Evolutionary conservation across 2,797 vertebrate genomes (phyloP).

Genomic region (Lutjanus argentimaculatus): DNA sequence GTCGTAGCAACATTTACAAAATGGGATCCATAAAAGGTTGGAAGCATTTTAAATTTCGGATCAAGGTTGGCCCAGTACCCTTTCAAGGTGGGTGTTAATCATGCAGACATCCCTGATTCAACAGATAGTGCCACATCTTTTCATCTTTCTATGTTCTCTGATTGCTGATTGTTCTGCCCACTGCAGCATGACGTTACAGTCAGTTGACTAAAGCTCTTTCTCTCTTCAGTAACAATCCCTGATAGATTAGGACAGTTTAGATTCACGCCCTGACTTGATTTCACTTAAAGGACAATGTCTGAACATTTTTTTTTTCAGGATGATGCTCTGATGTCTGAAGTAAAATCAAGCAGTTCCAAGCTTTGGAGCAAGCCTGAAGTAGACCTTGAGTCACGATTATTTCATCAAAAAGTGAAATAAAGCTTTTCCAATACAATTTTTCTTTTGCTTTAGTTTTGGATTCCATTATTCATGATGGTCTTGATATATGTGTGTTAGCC

Average conservation of each 20-base stretch:
- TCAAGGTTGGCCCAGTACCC: background rate
- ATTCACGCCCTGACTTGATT: background rate
- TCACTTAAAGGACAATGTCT: background rate
- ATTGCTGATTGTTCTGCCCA: constrained; percentile 35
- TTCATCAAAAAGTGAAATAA: background rate
- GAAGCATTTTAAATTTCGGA: background rate
- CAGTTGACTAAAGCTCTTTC: constrained; percentile 8
- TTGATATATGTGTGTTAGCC: background rate
- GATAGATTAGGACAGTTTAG: background rate
- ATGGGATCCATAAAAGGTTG: background rate
- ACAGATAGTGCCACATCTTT: constrained; percentile 1
- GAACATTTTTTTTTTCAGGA: background rate
- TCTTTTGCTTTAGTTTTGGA: background rate
- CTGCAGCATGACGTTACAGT: constrained; percentile 6
- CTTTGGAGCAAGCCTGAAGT: background rate
- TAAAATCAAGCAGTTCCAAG: background rate
- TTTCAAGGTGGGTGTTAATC: constrained; percentile 23
- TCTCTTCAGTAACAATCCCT: background rate
- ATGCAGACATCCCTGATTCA: constrained; percentile 10
- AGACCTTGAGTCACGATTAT: background rate
- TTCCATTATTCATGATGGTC: constrained; percentile 11
- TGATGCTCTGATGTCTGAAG: background rate
- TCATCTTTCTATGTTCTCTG: constrained; percentile 7
- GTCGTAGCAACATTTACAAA: background rate
- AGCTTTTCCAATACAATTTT: too few species aligned